These are phyloP conservation scores for Mesembrinibis cayennensis DNA, from an alignment of 2,113 vertebrate genomes.

Conservation along the genomic window DNA sequence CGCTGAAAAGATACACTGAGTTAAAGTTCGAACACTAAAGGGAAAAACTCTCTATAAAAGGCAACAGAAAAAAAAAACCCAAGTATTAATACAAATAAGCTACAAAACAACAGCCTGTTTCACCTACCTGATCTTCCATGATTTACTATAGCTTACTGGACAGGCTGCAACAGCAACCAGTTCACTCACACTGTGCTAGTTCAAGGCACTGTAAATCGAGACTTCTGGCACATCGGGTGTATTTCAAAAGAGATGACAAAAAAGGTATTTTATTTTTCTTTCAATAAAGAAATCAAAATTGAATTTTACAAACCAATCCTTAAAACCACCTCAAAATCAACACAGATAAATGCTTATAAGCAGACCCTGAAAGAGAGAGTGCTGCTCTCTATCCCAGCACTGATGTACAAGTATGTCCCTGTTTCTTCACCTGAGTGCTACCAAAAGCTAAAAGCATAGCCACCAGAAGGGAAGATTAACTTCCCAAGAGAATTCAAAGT, in stretches of 20 bases:
- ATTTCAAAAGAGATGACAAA: neutral
- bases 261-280: neutral
- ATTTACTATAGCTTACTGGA: neutral
- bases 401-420: accelerated
- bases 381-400: neutral
- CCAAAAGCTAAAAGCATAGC: neutral
- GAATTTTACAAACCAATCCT: neutral
- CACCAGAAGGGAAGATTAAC: neutral
- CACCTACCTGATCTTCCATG: neutral
- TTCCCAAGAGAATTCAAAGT: neutral
- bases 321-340: neutral
- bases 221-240: neutral
- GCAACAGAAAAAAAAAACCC: neutral
- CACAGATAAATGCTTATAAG: neutral
- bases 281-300: neutral
- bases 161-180: neutral
- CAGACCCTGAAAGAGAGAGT: neutral
- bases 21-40: neutral
- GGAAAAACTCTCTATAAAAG: neutral
- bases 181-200: neutral
- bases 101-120: neutral
- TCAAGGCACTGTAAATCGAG: neutral
- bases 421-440: neutral
- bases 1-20: neutral
- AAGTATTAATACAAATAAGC: neutral